Evolutionary conservation across 2,888 invertebrate species (phyloP).

Genomic region (Isotomurus palustris): DNA sequence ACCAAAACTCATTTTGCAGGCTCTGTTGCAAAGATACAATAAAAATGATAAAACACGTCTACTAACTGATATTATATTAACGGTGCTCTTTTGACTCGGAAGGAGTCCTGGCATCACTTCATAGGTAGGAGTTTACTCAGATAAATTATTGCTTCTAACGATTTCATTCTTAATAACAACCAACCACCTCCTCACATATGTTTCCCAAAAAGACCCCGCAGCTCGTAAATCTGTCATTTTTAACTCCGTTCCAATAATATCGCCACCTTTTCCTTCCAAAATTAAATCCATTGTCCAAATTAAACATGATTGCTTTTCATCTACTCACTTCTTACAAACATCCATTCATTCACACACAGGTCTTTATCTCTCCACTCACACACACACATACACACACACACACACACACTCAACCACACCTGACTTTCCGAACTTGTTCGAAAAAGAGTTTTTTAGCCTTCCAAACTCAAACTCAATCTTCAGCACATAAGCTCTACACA

Average conservation of each 20-base stretch:
- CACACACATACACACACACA: background rate
- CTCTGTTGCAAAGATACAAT: background rate
- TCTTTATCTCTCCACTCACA: background rate
- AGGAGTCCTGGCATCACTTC: background rate
- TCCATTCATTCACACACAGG: background rate
- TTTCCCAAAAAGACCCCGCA: constrained; percentile 3
- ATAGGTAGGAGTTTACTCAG: background rate
- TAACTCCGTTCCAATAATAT: constrained; percentile 11
- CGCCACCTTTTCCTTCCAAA: constrained; percentile 8
- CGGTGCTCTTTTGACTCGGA: constrained; percentile 4
- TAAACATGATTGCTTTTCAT: background rate
- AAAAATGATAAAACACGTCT: constrained; percentile 4
- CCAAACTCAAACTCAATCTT: background rate
- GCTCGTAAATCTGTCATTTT: constrained; percentile 15
- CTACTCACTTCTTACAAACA: background rate
- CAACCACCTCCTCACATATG: constrained; percentile 6
- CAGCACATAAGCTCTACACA: background rate
- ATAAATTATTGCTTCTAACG: constrained; percentile 1
- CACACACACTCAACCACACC: too few species aligned
- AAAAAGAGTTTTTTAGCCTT: too few species aligned
- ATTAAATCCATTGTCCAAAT: constrained; percentile 1
- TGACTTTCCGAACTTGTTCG: too few species aligned
- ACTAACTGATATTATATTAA: constrained; percentile 9
- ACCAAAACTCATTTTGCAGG: too few species aligned
- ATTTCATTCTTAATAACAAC: constrained; percentile 1